phyloP scores from a whole-genome alignment of 92 coral and sea anemone species.

The Heteractis magnifica region DNA sequence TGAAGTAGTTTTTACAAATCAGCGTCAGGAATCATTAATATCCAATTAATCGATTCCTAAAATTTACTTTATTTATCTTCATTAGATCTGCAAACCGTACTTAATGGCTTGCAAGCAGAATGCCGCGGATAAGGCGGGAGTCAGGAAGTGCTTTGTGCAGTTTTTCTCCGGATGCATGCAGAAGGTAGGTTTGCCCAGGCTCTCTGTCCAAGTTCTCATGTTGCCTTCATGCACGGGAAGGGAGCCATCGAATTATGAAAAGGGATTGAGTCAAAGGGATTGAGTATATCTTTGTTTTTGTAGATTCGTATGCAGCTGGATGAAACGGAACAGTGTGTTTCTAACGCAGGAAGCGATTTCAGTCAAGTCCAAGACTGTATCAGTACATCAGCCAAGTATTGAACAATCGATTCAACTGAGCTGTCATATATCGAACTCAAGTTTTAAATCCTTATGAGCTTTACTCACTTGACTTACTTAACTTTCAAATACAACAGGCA shows the following conservation, averaged over 20 bases:
- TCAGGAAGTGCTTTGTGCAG: slow-evolving; percentile 2
- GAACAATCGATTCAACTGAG: no score
- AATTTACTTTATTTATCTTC: neutral
- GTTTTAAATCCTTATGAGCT: neutral
- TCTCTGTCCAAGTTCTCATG: neutral
- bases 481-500: no score
- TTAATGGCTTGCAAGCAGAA: slow-evolving; percentile 1
- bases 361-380: slow-evolving; percentile 20
- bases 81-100: slow-evolving; percentile 11
- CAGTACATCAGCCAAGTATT: neutral
- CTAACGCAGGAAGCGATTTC: slow-evolving; percentile 4
- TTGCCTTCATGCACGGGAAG: neutral
- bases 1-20: no score
- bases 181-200: slow-evolving; percentile 1
- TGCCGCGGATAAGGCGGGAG: neutral
- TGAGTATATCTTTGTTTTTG: neutral
- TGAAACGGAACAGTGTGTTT: slow-evolving; percentile 10
- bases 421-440: neutral
- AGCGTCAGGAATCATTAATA: neutral
- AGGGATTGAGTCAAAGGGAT: neutral
- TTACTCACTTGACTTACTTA: no score
- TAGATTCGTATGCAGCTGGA: neutral
- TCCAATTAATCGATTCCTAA: neutral
- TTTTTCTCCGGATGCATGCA: slow-evolving; percentile 2
- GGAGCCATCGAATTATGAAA: neutral